Conservation (phyloP, 2,888 invertebrate genomes). For the Rugalucina vietnamica region DNA sequence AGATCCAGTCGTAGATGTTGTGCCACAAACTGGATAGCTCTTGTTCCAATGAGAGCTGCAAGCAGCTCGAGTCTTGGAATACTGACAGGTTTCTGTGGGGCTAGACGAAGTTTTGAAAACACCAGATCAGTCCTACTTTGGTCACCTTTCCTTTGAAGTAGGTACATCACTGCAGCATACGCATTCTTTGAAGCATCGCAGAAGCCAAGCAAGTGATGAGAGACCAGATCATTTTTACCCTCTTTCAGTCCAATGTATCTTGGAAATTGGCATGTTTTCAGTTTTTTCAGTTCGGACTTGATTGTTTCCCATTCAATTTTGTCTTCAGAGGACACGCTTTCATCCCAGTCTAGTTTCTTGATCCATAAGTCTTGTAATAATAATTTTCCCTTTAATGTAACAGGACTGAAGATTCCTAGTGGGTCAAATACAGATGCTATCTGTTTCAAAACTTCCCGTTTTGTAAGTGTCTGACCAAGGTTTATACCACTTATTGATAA, state of each 20-base stretch:
- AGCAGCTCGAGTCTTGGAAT: slow-evolving; percentile 2
- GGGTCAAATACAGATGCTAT: slow-evolving; percentile 18
- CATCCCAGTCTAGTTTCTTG: slow-evolving; percentile 13
- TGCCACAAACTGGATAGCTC: not conserved
- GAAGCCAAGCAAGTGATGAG: not conserved
- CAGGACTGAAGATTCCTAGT: slow-evolving; percentile 13
- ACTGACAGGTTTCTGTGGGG: not conserved
- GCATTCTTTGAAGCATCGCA: slow-evolving; percentile 11
- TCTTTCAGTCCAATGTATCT: not conserved
- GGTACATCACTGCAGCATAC: slow-evolving; percentile 2
- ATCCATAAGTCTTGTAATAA: slow-evolving; percentile 20
- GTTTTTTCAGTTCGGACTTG: not conserved
- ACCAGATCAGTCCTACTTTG: not conserved
- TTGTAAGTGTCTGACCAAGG: not conserved
- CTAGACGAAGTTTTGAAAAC: slow-evolving; percentile 17
- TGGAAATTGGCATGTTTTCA: not conserved
- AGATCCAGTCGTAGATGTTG: not conserved
- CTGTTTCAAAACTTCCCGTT: slow-evolving; percentile 8
- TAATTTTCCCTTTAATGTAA: slow-evolving; percentile 1
- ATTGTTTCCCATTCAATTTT: not conserved
- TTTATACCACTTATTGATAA: not conserved
- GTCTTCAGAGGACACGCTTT: not conserved
- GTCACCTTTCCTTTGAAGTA: not conserved
- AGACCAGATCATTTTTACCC: not conserved
- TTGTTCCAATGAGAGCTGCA: not conserved